Evolutionary conservation across 1,140 invertebrate genomes (phyloP).

Genomic region (Apis dorsata): DNA sequence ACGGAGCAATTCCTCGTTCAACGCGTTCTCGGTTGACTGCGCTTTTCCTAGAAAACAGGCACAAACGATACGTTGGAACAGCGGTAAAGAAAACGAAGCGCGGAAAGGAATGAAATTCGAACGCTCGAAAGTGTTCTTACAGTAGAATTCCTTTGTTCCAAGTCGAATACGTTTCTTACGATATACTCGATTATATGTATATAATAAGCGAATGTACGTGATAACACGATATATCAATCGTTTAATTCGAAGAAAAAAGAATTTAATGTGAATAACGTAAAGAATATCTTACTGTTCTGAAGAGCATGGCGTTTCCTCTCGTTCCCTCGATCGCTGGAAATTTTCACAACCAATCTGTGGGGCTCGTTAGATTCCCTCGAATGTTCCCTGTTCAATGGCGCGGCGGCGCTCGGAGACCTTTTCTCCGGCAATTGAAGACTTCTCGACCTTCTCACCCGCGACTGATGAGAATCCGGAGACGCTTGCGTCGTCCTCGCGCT

Average conservation of each 20-base stretch:
- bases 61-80: background rate
- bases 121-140: background rate
- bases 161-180: too few species aligned
- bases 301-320: constrained; percentile 70
- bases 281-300: constrained; percentile 69
- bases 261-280: background rate
- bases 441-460: constrained; percentile 80
- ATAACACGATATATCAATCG: too few species aligned
- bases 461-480: constrained; percentile 76
- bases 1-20: constrained; percentile 79
- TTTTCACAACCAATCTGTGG: constrained; percentile 76
- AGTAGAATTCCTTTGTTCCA: too few species aligned
- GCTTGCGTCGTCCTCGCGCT: constrained; percentile 70
- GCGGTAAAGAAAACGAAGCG: background rate
- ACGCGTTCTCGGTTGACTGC: constrained; percentile 76
- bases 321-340: constrained; percentile 69
- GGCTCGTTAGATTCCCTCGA: constrained; percentile 74
- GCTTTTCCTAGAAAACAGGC: constrained; percentile 70
- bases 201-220: fast-evolving
- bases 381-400: constrained; percentile 66
- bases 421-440: constrained; percentile 82
- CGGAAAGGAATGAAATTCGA: background rate
- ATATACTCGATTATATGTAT: too few species aligned
- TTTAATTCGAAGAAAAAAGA: too few species aligned
- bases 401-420: constrained; percentile 73